Conservation (phyloP, 1,140 invertebrate genomes). For the Drosophila ogumai region DNA sequence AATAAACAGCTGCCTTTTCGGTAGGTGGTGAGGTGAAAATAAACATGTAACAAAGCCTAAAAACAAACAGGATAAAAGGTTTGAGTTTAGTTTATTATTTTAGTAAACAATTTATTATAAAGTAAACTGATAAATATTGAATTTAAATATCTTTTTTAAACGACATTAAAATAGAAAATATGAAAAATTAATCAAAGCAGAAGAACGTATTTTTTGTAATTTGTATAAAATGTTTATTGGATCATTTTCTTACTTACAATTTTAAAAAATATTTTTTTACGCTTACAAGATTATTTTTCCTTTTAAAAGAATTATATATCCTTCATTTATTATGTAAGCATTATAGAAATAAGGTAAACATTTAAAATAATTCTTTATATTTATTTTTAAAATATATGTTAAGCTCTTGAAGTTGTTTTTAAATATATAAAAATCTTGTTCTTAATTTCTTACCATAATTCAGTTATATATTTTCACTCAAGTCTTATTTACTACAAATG, state of each 20-base stretch:
- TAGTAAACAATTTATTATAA: background rate
- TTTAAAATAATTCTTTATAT: no score
- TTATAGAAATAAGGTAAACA: no score
- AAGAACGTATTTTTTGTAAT: no score
- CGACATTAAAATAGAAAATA: background rate
- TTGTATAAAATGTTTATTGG: no score
- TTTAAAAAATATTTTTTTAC: no score
- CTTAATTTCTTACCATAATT: background rate
- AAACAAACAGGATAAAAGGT: background rate
- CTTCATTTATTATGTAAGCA: no score
- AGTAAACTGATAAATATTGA: accelerated
- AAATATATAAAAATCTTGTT: background rate
- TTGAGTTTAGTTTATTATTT: background rate
- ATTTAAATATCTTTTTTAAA: no score
- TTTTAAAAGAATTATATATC: no score
- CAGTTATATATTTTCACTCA: accelerated
- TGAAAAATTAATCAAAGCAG: background rate
- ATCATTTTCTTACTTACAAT: no score
- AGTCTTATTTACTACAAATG: background rate
- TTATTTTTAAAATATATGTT: background rate
- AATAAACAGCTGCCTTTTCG: slow-evolving; percentile 47
- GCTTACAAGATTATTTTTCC: no score
- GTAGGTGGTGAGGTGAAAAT: background rate
- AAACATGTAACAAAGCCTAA: background rate
- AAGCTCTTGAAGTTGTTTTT: background rate